phyloP scores from a whole-genome alignment of 2,888 invertebrate species.

The Norana najaformis region DNA sequence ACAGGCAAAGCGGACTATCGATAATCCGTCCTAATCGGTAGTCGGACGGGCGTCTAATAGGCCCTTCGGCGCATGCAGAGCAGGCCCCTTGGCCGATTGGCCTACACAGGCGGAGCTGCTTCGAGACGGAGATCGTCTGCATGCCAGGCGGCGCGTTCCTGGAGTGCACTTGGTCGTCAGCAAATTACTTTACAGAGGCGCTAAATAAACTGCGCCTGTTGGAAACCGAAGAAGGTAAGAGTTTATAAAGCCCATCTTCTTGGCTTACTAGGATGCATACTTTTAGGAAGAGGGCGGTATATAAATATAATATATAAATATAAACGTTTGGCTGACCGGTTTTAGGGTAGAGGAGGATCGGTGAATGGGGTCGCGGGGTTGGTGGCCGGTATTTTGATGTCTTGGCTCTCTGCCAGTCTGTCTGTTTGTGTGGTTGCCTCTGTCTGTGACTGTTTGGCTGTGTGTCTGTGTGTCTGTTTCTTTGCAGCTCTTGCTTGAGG shows the following conservation, averaged over 20 bases:
- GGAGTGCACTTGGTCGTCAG: not conserved
- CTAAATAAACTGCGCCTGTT: not conserved
- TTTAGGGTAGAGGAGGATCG: not conserved
- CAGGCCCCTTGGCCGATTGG: not conserved
- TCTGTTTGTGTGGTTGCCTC: not conserved
- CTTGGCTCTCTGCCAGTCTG: not conserved
- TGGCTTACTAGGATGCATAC: not conserved
- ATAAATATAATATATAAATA: no score
- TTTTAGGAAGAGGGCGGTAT: not conserved
- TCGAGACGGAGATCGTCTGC: not conserved
- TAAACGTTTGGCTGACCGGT: not conserved
- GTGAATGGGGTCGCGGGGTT: not conserved
- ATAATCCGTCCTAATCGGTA: not conserved
- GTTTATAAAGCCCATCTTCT: not conserved
- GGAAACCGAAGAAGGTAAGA: not conserved
- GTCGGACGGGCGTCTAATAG: not conserved
- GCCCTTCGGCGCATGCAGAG: not conserved
- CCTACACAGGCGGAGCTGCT: not conserved
- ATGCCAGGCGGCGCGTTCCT: conserved; percentile 6
- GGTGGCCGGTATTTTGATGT: not conserved
- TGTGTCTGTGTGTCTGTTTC: not conserved
- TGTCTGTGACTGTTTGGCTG: not conserved
- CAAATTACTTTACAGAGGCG: not conserved
- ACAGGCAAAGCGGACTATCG: not conserved
- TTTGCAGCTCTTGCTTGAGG: not conserved